Base-by-base conservation (phyloP, 2,797 vertebrate species). In the Darevskia mixta region DNA sequence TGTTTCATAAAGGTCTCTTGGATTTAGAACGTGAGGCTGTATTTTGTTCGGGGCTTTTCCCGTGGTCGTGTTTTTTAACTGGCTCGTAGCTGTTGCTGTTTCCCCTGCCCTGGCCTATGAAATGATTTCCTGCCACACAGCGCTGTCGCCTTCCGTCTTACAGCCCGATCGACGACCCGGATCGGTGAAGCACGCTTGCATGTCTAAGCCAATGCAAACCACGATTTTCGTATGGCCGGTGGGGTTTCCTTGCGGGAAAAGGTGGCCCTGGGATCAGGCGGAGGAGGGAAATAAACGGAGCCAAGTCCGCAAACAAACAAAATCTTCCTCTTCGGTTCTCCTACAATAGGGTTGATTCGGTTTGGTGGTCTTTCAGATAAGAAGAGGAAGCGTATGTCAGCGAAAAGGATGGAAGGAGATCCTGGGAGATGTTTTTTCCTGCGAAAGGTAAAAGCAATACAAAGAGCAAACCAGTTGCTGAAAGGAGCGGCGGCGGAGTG, bases 381-480 rank as follows among this genome's bases (percentile, higher is more conserved):
- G 38, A 83, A 64, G 18, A 23, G 67, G 38, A 79, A 77, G 13
- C 11, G 32, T 11, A 67, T 45, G 71, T 1, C 15, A 3, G 79
- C 3, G 8, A 64, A 5, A 17, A 32, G 35, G 25, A 55, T 41
- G 8, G 2, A n/a, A 71, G 29, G 45, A 23, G 27, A 43, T 32
- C n/a, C 32, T 5, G 78, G 9, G 25, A 8, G 69, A n/a, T 58
- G 55, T 3, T 38, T 7, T 7, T n/a, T 17, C 8, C 45, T 67
- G 20, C 3, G 32, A 5, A 75, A 80, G 76, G 58, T n/a, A 41
- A 38, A 79, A 27, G 45, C 25, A 17, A 27, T 8, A 25, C 3
- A 10, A 77, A 89, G 87, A 87, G 91, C 83, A 86, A 92, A 29
- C 90, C 93, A 94, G 93, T 85, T 13, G 38, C 67, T 38, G 87